Evolutionary conservation across 2,797 vertebrate species (phyloP).

Genomic region (Enteromius afrohamiltoni): DNA sequence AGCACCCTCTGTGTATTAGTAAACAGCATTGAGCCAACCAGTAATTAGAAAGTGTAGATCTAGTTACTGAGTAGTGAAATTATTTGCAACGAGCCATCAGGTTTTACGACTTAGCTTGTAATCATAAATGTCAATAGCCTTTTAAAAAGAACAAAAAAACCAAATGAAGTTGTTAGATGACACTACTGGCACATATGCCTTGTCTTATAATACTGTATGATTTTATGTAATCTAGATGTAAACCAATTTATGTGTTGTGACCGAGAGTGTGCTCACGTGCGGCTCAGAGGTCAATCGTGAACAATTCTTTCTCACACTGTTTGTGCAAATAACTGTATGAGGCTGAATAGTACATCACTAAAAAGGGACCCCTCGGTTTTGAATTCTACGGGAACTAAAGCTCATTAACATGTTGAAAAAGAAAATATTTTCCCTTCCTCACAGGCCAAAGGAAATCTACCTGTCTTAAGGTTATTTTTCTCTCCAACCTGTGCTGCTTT

Average conservation of each 20-base stretch:
- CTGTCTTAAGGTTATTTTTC: neutral
- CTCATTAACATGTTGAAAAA: neutral
- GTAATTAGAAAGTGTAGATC: slow-evolving; percentile 40
- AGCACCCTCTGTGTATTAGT: slow-evolving; percentile 24
- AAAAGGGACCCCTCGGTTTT: neutral
- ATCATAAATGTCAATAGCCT: slow-evolving; percentile 43
- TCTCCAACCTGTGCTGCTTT: slow-evolving; percentile 18
- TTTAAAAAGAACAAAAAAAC: slow-evolving; percentile 39
- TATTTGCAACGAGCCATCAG: slow-evolving; percentile 30
- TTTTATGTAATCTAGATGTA: slow-evolving; percentile 35
- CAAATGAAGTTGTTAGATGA: slow-evolving; percentile 34
- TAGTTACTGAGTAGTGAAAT: slow-evolving; percentile 25
- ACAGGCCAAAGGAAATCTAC: neutral
- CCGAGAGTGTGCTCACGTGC: slow-evolving; percentile 11
- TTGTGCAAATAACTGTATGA: neutral
- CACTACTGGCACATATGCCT: slow-evolving; percentile 18
- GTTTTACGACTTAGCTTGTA: slow-evolving; percentile 33
- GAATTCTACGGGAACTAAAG: neutral
- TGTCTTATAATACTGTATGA: slow-evolving; percentile 44
- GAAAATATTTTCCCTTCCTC: neutral
- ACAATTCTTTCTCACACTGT: neutral
- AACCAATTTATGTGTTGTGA: slow-evolving; percentile 27
- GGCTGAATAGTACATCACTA: neutral
- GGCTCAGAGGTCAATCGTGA: neutral
- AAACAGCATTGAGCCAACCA: slow-evolving; percentile 27